These are phyloP conservation scores for Petrocephalus zakoni DNA, from an alignment of 2,113 vertebrate genomes.

Conservation along the genomic window DNA sequence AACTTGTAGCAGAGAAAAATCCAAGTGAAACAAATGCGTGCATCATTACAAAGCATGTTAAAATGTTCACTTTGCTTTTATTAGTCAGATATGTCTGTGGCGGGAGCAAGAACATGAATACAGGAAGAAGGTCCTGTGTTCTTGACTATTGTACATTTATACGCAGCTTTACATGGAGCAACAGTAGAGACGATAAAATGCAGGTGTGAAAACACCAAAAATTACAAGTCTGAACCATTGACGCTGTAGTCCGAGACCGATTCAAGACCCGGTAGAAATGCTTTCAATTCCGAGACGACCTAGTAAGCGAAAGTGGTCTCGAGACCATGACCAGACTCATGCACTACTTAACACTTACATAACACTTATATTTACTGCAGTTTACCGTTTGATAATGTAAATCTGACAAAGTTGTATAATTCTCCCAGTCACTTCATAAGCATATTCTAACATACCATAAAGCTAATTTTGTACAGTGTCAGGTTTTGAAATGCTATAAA, in stretches of 20 bases:
- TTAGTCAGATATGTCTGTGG: neutral
- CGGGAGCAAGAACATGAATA: neutral
- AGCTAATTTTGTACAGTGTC: neutral
- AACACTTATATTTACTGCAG: neutral
- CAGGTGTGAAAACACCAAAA: neutral
- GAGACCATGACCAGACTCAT: neutral
- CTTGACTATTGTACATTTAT: neutral
- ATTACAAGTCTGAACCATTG: neutral
- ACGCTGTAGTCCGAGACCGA: neutral
- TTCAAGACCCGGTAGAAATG: neutral
- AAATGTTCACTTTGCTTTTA: neutral
- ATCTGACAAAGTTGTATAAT: neutral
- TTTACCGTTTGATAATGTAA: neutral
- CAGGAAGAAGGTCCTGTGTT: neutral
- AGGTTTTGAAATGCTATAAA: neutral
- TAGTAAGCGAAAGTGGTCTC: neutral
- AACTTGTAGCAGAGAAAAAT: neutral
- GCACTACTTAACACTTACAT: neutral
- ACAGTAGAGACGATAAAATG: too few species aligned
- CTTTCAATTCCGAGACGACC: neutral
- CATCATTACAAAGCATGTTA: neutral
- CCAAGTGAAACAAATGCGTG: neutral
- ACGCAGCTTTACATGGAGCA: neutral
- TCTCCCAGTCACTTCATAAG: neutral
- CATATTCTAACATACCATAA: neutral